A percentile compares a stretch with the other conserved stretches of the same genome.
phyloP scores from a whole-genome alignment of 23 tunicate species.

The Pegea sp. region DNA sequence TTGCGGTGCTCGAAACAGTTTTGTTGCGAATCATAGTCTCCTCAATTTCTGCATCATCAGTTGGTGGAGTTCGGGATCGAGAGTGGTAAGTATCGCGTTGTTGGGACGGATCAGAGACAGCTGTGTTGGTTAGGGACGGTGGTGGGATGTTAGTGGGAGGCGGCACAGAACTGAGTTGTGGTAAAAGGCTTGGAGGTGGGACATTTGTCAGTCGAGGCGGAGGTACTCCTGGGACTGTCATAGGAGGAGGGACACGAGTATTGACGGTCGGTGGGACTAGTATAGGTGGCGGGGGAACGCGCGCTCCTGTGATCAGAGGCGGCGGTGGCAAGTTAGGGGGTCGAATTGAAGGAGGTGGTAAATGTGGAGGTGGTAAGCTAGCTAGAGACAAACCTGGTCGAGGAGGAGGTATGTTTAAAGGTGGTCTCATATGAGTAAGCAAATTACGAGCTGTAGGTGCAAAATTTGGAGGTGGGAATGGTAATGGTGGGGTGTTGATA shows the following conservation, averaged over 20 bases:
- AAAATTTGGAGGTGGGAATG: constrained; percentile 15
- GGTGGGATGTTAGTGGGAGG: constrained; percentile 29
- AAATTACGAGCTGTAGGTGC: not conserved
- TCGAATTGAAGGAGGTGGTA: constrained; percentile 9
- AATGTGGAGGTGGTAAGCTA: constrained; percentile 29
- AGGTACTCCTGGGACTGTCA: constrained; percentile 14
- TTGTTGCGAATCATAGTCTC: constrained; percentile 80
- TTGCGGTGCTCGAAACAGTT: constrained; percentile 85
- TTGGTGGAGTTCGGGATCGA: constrained; percentile 59
- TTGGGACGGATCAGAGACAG: constrained; percentile 8
- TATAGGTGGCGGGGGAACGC: constrained; percentile 22
- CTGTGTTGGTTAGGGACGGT: constrained; percentile 7
- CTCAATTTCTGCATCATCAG: constrained; percentile 50
- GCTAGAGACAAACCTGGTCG: constrained; percentile 64
- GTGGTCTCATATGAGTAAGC: constrained; percentile 2
- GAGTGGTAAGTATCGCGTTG: constrained; percentile 12
- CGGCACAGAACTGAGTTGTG: constrained; percentile 14
- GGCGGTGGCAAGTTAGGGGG: constrained; percentile 69
- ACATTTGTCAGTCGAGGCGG: constrained; percentile 53
- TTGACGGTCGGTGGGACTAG: constrained; percentile 9
- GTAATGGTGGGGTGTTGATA: constrained; percentile 8
- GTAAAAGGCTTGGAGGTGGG: constrained; percentile 31
- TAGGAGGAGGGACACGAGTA: constrained; percentile 15
- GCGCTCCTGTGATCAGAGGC: constrained; percentile 31
- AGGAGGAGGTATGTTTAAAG: constrained; percentile 16